Evolutionary conservation across 2,113 vertebrate genomes (phyloP), one percentile per base, ranked within the genome.

Genomic region (Mormyrus lacerda): DNA sequence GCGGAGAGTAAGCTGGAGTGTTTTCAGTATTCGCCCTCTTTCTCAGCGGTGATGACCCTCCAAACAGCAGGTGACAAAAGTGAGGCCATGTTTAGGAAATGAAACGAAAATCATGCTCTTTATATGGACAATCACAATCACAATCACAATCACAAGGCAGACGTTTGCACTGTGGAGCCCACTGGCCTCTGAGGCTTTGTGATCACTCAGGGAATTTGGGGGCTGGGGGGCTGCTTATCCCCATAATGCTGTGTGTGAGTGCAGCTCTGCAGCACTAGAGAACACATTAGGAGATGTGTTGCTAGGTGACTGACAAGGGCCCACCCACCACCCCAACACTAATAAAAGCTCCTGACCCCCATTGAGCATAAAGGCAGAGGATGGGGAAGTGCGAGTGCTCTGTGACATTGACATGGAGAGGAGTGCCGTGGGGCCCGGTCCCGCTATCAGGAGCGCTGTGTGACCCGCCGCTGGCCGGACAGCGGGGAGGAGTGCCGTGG

Each of bases 41-140:
- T 95, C 96, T 93, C 96, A 96, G 97, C 96, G 92, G 96, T 97
- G 96, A 94, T 95, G 94, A 94, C 96, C 96, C 96, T 76, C 97
- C 96, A 97, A 97, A 96, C 95, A 95, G 96, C 97, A 95, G 96
- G 96, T 97, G 97, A 97, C 97, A 97, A 96, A 96, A 97, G 96
- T 96, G 93, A 97, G 97, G 97, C 96, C 96, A 97, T 95, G 97
- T 97, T 97, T 96, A 97, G 35, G 13, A 76, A 76, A 76, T 17
- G 99, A 99, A 27, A 99, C 98, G 98, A 99, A 99, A 98, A 99
- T 99, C 97, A 98, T 99, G 98, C 98, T 98, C 97, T 98, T 99
- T 98, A 98, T 98, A 96, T 97, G 97, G 98, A 98, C 98, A 98
- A 98, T 98, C 98, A 98, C 98, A 98, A 99, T 99, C n/a, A n/a